A percentile compares a stretch with the other conserved stretches of the same genome.
Conservation (phyloP, 2,113 vertebrate species). For the Gila orcuttii region DNA sequence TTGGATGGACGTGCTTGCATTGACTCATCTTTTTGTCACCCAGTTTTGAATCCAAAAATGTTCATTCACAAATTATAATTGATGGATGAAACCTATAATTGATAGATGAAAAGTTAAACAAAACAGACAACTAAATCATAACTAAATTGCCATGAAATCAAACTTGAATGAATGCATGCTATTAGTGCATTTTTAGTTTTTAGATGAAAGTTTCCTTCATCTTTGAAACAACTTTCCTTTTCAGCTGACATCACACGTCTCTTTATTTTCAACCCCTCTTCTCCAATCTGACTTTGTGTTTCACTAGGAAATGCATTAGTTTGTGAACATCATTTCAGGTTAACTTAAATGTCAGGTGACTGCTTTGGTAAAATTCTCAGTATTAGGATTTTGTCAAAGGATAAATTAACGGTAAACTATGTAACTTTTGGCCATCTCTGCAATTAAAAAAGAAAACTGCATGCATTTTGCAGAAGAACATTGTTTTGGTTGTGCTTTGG, state of each 20-base stretch:
- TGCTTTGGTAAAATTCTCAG: not conserved
- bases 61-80: not conserved
- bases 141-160: not conserved
- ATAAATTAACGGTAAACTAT: not conserved
- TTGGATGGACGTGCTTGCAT: not conserved
- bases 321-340: not conserved
- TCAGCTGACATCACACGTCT: not conserved
- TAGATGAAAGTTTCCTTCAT: too few relatives aligned
- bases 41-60: not conserved
- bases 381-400: conserved; percentile 2
- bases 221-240: not conserved
- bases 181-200: not conserved
- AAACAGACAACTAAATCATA: not conserved
- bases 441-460: too few relatives aligned
- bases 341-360: not conserved
- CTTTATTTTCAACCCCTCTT: not conserved
- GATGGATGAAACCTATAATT: not conserved
- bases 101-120: not conserved
- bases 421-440: too few relatives aligned
- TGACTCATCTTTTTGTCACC: not conserved
- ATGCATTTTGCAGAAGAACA: too few relatives aligned
- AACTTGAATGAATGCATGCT: not conserved
- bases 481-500: too few relatives aligned
- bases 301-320: not conserved
- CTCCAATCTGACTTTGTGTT: not conserved